Conservation (phyloP, 2,888 invertebrate genomes). For the Pyrrhia umbra region DNA sequence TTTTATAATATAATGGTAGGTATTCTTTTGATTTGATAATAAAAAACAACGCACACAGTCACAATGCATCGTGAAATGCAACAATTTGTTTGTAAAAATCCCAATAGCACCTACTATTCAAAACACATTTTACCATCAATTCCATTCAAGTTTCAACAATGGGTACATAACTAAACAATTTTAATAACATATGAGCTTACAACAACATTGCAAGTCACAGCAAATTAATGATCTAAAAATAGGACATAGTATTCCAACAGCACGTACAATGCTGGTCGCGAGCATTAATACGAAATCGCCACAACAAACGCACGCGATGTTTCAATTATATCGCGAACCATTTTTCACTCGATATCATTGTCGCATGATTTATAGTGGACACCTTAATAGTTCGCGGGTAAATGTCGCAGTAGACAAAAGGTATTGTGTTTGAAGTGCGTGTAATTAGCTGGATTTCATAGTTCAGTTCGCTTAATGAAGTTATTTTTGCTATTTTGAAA, state of each 20-base stretch:
- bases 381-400: slow-evolving; percentile 52
- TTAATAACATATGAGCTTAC: neutral
- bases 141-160: neutral
- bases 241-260: slow-evolving; percentile 13
- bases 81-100: no score
- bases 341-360: slow-evolving; percentile 66
- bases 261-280: slow-evolving; percentile 7
- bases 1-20: no score
- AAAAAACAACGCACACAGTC: no score
- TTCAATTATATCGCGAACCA: slow-evolving; percentile 63
- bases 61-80: neutral
- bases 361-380: slow-evolving; percentile 58
- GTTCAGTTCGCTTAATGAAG: neutral
- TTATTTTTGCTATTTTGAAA: slow-evolving; percentile 1
- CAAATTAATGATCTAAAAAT: slow-evolving; percentile 14
- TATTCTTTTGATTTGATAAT: no score
- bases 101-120: neutral
- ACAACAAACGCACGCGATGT: slow-evolving; percentile 61
- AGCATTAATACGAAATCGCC: slow-evolving; percentile 28
- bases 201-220: neutral
- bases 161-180: neutral
- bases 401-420: slow-evolving; percentile 40
- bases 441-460: slow-evolving; percentile 19
- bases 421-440: slow-evolving; percentile 21
- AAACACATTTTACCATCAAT: neutral